These are phyloP conservation scores for Rhorus exstirpatorius DNA, from an alignment of 2,888 invertebrate genomes.

Conservation along the genomic window DNA sequence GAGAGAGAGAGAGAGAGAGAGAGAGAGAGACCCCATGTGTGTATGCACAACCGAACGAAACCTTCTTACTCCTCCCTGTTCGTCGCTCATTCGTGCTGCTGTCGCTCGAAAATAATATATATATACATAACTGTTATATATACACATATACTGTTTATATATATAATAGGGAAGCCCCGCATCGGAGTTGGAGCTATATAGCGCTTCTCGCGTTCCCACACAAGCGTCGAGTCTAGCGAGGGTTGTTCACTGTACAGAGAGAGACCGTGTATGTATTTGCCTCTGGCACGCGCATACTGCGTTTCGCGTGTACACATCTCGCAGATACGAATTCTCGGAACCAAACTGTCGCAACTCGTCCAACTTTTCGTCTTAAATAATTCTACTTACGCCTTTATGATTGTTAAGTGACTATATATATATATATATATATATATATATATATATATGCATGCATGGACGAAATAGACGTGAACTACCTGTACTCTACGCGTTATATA, in stretches of 20 bases:
- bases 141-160: neutral
- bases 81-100: constrained; percentile 25
- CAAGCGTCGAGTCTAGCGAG: constrained; percentile 32
- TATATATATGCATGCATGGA: too few species aligned
- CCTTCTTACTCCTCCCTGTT: constrained; percentile 34
- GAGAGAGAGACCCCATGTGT: too few species aligned
- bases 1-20: too few species aligned
- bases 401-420: too few species aligned
- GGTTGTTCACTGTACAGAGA: constrained; percentile 61
- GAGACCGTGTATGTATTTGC: constrained; percentile 39
- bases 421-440: too few species aligned
- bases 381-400: too few species aligned
- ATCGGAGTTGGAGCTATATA: constrained; percentile 19
- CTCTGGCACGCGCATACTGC: constrained; percentile 57
- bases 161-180: constrained; percentile 52
- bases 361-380: too few species aligned
- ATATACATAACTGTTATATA: constrained; percentile 5
- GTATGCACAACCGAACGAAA: constrained; percentile 60
- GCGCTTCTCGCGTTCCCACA: constrained; percentile 54
- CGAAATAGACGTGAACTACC: too few species aligned
- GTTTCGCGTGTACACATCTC: constrained; percentile 15
- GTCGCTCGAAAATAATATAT: constrained; percentile 46
- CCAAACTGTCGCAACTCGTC: neutral
- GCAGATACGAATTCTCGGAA: neutral
- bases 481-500: constrained; percentile 11